A percentile compares a stretch with the other conserved stretches of the same genome.
These are phyloP conservation scores for Chaetodon trifascialis DNA, from an alignment of 2,113 vertebrate species.

Conservation along the genomic window DNA sequence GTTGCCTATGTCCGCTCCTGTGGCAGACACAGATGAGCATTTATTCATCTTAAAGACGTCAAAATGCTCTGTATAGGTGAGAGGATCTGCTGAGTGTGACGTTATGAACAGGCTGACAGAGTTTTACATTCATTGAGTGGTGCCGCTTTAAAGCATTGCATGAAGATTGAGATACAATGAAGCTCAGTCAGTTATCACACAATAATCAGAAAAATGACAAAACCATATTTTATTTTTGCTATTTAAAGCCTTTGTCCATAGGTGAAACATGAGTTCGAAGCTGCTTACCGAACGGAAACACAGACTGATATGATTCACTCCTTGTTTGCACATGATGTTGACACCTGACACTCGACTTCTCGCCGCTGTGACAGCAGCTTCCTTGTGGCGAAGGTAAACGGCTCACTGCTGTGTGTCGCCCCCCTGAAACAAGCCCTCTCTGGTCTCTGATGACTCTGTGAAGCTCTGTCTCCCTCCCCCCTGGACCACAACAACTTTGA, in stretches of 20 bases:
- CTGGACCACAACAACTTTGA: conserved; percentile 68
- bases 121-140: too few relatives aligned
- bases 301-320: conserved; percentile 14
- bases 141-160: too few relatives aligned
- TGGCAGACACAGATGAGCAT: too few relatives aligned
- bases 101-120: too few relatives aligned
- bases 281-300: neutral
- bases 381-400: conserved; percentile 18
- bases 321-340: conserved; percentile 33
- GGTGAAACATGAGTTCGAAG: neutral
- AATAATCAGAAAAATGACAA: neutral
- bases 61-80: too few relatives aligned
- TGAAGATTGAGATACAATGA: neutral
- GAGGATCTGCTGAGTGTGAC: too few relatives aligned
- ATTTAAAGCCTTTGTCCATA: neutral
- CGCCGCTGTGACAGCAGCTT: conserved; percentile 11
- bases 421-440: conserved; percentile 37
- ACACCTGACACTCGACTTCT: conserved; percentile 44
- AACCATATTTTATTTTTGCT: neutral
- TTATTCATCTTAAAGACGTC: too few relatives aligned
- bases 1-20: too few relatives aligned
- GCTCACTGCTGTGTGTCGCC: conserved; percentile 5
- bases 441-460: conserved; percentile 45
- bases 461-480: conserved; percentile 12
- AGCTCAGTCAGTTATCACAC: neutral